phyloP scores from a whole-genome alignment of 2,113 vertebrate species.

The Oostethus manadensis region DNA sequence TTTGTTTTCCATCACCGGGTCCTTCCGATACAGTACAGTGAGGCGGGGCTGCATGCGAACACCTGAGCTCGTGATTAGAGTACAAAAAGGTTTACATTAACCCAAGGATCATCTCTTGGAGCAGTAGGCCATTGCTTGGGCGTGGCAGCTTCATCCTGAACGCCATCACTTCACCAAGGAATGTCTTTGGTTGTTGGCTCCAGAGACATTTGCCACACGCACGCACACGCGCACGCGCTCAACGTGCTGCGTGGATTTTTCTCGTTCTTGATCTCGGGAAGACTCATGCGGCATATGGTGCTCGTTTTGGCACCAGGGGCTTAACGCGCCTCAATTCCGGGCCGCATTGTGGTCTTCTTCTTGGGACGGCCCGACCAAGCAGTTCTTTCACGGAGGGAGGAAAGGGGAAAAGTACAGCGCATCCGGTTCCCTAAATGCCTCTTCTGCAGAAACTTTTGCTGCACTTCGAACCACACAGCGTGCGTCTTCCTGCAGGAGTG shows the following conservation, averaged over 20 bases:
- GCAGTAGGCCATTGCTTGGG: slow-evolving; percentile 5
- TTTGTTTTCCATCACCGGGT: neutral
- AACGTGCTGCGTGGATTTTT: slow-evolving; percentile 16
- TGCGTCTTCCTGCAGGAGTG: no score
- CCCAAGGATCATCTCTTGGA: slow-evolving; percentile 33
- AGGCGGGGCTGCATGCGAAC: slow-evolving; percentile 35
- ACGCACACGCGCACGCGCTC: slow-evolving; percentile 3
- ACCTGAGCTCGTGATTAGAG: slow-evolving; percentile 40
- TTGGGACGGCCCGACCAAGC: slow-evolving; percentile 46
- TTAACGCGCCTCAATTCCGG: slow-evolving; percentile 53
- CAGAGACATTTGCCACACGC: slow-evolving; percentile 4
- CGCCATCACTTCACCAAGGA: slow-evolving; percentile 30
- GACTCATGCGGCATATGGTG: slow-evolving; percentile 45
- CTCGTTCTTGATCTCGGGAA: slow-evolving; percentile 34
- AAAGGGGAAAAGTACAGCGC: slow-evolving; percentile 48
- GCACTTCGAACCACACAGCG: neutral
- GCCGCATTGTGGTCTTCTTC: slow-evolving; percentile 46
- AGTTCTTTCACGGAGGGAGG: slow-evolving; percentile 20
- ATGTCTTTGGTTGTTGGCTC: slow-evolving; percentile 12
- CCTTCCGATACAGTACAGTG: no score
- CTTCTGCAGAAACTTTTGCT: neutral
- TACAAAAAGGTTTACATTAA: slow-evolving; percentile 26
- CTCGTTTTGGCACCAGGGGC: slow-evolving; percentile 53
- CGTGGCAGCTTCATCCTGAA: slow-evolving; percentile 41
- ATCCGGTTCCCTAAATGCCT: slow-evolving; percentile 36